These are phyloP conservation scores for Danaus plexippus DNA, from an alignment of 1,140 invertebrate genomes.

Conservation along the genomic window DNA sequence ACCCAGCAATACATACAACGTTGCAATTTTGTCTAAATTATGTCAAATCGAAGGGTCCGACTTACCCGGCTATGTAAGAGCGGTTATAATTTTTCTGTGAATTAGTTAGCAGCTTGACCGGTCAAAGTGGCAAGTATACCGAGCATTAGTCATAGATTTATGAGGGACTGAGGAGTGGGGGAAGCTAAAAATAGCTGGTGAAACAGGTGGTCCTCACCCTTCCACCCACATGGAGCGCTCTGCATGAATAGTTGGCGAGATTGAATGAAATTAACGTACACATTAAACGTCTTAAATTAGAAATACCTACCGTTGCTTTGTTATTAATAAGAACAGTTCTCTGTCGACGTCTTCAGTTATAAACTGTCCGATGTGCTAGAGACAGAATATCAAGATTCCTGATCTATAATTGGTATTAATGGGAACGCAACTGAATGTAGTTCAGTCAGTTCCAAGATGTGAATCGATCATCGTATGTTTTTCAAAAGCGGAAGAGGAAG, in stretches of 20 bases:
- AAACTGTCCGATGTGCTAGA: too few species aligned
- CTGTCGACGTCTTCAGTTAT: too few species aligned
- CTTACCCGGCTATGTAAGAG: too few species aligned
- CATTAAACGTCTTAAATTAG: too few species aligned
- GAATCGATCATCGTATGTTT: constrained; percentile 24
- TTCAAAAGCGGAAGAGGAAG: constrained; percentile 34
- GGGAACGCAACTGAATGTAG: too few species aligned
- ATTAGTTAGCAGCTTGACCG: constrained; percentile 10
- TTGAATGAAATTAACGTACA: constrained; percentile 5
- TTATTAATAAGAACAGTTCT: too few species aligned
- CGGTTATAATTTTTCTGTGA: not conserved
- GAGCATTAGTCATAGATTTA: constrained; percentile 60
- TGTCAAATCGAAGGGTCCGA: not conserved
- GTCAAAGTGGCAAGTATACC: constrained; percentile 30
- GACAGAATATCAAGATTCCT: too few species aligned
- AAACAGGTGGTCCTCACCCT: constrained; percentile 61
- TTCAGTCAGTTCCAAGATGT: not conserved
- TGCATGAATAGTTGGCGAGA: constrained; percentile 14
- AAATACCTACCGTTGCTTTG: too few species aligned
- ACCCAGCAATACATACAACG: too few species aligned
- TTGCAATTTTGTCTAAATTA: not conserved
- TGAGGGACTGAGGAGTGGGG: constrained; percentile 38
- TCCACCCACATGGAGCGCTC: constrained; percentile 33
- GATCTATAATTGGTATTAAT: too few species aligned
- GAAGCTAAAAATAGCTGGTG: constrained; percentile 49